Percentiles rank a stretch among this genome's conserved stretches.
Evolutionary conservation across 2,113 vertebrate genomes (phyloP).

Genomic region (Pomatostomus ruficeps): DNA sequence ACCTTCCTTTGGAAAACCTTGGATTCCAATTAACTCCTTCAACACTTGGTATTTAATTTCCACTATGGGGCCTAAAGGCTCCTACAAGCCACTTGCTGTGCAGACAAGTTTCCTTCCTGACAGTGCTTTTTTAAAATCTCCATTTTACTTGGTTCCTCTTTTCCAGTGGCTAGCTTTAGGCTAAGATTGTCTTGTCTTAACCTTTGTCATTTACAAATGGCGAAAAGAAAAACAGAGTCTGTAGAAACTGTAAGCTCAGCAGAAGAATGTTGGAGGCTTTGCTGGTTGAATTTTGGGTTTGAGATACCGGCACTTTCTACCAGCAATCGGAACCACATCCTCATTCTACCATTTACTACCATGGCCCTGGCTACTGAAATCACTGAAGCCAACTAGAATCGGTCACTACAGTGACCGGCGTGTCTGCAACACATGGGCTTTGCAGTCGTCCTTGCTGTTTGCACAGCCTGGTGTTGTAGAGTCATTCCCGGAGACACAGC

Average conservation of each 20-base stretch:
- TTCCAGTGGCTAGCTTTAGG: neutral
- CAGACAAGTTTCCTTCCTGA: neutral
- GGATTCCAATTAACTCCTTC: neutral
- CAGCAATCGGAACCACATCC: neutral
- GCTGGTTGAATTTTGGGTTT: neutral
- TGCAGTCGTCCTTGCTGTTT: accelerated
- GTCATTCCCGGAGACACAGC: neutral
- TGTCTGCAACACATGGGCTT: neutral
- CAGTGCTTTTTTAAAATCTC: neutral
- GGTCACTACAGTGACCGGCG: accelerated
- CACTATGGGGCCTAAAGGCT: neutral
- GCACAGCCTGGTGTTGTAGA: neutral
- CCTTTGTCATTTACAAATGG: neutral
- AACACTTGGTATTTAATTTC: neutral
- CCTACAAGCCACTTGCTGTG: neutral
- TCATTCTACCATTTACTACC: neutral
- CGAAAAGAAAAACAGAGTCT: neutral
- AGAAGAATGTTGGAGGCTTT: neutral
- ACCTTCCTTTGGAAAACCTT: neutral
- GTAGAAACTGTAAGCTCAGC: neutral
- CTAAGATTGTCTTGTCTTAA: neutral
- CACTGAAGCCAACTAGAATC: neutral
- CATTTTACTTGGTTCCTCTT: neutral
- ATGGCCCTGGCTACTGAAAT: neutral
- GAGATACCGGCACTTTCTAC: neutral